These are phyloP conservation scores for Belonocnema kinseyi DNA, from an alignment of 1,140 invertebrate genomes.

Conservation along the genomic window DNA sequence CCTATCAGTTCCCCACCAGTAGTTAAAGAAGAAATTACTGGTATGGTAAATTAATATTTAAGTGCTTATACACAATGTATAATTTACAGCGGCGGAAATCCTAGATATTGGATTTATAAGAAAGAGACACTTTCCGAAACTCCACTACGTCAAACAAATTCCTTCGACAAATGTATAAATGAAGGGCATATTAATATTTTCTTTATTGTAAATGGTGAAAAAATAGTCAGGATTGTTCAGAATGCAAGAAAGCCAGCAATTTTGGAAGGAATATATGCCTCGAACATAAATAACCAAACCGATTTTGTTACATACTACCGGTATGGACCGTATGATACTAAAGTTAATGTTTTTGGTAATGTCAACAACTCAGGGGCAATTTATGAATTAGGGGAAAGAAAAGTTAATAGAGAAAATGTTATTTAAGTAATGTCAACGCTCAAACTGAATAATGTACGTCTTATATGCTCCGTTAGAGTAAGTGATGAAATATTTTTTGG, in stretches of 20 bases:
- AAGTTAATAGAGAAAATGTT: neutral
- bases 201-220: slow-evolving; percentile 5
- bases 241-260: neutral
- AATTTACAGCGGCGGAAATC: neutral
- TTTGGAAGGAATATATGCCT: neutral
- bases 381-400: neutral
- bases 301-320: neutral
- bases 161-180: neutral
- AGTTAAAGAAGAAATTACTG: neutral
- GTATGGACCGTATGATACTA: neutral
- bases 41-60: neutral
- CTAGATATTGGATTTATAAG: neutral
- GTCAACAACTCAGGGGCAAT: neutral
- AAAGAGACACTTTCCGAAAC: neutral
- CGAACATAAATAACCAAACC: neutral
- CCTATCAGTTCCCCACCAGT: neutral
- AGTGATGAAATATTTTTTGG: neutral
- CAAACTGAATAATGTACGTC: neutral
- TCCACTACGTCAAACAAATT: neutral
- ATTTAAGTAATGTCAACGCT: neutral
- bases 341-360: neutral
- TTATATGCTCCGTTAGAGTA: neutral
- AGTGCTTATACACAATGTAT: neutral
- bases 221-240: neutral
- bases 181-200: neutral